Percentiles rank a stretch among this genome's conserved stretches.
Evolutionary conservation across 2,888 invertebrate species (phyloP).

Genomic region (Melolontha melolontha): DNA sequence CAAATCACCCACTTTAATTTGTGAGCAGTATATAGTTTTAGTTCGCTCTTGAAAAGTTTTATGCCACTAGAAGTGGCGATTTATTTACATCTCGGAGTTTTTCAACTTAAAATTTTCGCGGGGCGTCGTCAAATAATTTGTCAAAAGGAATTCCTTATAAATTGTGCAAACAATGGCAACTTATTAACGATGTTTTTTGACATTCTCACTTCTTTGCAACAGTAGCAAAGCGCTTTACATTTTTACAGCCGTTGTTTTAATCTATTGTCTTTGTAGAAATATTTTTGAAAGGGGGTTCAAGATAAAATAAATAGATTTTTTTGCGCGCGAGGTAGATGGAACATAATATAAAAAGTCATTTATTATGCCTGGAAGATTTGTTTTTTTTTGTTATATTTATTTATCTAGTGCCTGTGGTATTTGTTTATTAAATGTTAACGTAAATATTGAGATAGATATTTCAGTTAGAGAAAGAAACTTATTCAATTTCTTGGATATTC

Average conservation of each 20-base stretch:
- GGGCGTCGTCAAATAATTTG: conserved; percentile 36
- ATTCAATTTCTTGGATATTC: no score
- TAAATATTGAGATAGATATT: no score
- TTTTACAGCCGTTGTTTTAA: conserved; percentile 41
- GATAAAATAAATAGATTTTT: conserved; percentile 36
- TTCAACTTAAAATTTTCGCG: neutral
- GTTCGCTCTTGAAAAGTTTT: no score
- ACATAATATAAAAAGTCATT: conserved; percentile 22
- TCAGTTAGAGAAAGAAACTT: no score
- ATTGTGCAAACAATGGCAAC: conserved; percentile 40
- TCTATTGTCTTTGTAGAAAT: conserved; percentile 45
- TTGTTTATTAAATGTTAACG: no score
- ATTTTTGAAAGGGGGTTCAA: conserved; percentile 43
- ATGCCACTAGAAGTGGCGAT: neutral
- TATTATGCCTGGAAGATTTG: conserved; percentile 14
- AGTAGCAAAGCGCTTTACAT: conserved; percentile 39
- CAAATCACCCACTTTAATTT: no score
- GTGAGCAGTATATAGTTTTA: no score
- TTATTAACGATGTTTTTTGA: conserved; percentile 45
- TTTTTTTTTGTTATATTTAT: conserved; percentile 1
- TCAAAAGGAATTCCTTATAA: conserved; percentile 40
- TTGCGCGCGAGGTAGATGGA: neutral
- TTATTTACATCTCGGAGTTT: neutral
- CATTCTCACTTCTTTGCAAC: conserved; percentile 1
- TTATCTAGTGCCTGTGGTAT: no score